These are phyloP conservation scores for Aplocera efformata DNA, from an alignment of 2,888 invertebrate species.

Conservation along the genomic window DNA sequence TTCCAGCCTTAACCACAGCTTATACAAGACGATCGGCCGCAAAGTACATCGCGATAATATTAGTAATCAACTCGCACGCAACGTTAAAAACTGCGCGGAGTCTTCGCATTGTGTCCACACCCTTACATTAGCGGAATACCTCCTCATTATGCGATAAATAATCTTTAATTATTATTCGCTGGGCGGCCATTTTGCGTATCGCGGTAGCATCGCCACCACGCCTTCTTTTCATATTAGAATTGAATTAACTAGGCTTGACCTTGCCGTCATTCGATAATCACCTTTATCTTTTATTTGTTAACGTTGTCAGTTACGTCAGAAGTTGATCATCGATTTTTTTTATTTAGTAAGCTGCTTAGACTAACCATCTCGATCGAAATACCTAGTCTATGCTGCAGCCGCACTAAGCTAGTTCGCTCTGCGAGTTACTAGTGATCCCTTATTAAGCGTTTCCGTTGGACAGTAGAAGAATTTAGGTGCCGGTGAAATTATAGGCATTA, in stretches of 20 bases:
- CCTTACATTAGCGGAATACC: slow-evolving; percentile 27
- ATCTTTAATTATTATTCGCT: slow-evolving; percentile 55
- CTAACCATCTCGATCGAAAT: too few relatives aligned
- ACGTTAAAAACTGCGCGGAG: slow-evolving; percentile 18
- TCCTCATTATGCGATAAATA: slow-evolving; percentile 55
- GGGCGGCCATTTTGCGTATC: slow-evolving; percentile 58
- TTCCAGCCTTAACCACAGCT: neutral
- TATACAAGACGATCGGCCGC: slow-evolving; percentile 7
- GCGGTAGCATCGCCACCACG: slow-evolving; percentile 52
- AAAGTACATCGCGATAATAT: slow-evolving; percentile 11
- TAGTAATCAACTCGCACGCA: slow-evolving; percentile 16
- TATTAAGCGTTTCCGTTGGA: too few relatives aligned
- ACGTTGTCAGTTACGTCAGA: slow-evolving; percentile 7
- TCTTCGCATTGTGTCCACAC: slow-evolving; percentile 33
- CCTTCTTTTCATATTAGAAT: slow-evolving; percentile 55
- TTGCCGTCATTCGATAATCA: slow-evolving; percentile 26
- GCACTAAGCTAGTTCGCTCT: neutral
- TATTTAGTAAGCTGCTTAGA: too few relatives aligned
- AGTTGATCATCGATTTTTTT: neutral
- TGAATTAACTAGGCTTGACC: slow-evolving; percentile 41
- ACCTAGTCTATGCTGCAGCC: too few relatives aligned
- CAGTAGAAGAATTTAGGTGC: too few relatives aligned
- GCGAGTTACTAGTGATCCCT: too few relatives aligned
- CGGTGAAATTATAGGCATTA: too few relatives aligned
- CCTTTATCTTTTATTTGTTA: slow-evolving; percentile 24